These are phyloP conservation scores for Nycteola revayana DNA, from an alignment of 2,888 invertebrate genomes.

Conservation along the genomic window DNA sequence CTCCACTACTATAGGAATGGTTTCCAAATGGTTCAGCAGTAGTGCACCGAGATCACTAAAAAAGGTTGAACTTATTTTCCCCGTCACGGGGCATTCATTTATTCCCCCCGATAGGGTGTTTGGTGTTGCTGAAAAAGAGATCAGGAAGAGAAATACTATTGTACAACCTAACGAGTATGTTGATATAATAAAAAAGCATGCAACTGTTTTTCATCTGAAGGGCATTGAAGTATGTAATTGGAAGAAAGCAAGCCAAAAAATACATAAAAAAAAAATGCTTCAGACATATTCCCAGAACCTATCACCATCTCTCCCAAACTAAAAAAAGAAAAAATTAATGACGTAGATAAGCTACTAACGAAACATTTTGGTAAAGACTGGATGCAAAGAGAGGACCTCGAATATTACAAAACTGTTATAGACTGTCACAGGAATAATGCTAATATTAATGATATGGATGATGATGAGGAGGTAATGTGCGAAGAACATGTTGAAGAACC, in stretches of 20 bases:
- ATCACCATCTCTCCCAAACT: conserved; percentile 6
- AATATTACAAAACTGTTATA: conserved; percentile 17
- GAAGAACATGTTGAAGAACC: conserved; percentile 12
- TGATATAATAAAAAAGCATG: conserved; percentile 13
- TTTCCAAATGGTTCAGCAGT: conserved; percentile 25
- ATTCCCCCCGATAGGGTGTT: conserved; percentile 20
- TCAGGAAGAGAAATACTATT: conserved; percentile 12
- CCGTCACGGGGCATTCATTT: conserved; percentile 6
- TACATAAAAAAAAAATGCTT: conserved; percentile 16
- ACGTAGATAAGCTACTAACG: conserved; percentile 13
- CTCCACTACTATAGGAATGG: conserved; percentile 29
- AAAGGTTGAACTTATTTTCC: conserved; percentile 15
- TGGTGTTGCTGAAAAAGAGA: conserved; percentile 15
- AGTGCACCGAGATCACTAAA: conserved; percentile 20
- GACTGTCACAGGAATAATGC: conserved; percentile 14
- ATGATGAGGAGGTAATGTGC: conserved; percentile 11
- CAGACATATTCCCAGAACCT: conserved; percentile 16
- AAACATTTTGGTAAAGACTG: conserved; percentile 19
- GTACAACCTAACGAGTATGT: conserved; percentile 15
- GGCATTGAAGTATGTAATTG: conserved; percentile 16
- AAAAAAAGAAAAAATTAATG: conserved; percentile 12
- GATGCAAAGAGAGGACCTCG: conserved; percentile 17
- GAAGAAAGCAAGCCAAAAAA: conserved; percentile 18
- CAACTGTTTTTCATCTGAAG: conserved; percentile 15
- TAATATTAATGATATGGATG: conserved; percentile 11